Conservation (phyloP, 2,888 invertebrate genomes). For the Phaedon cochleariae region DNA sequence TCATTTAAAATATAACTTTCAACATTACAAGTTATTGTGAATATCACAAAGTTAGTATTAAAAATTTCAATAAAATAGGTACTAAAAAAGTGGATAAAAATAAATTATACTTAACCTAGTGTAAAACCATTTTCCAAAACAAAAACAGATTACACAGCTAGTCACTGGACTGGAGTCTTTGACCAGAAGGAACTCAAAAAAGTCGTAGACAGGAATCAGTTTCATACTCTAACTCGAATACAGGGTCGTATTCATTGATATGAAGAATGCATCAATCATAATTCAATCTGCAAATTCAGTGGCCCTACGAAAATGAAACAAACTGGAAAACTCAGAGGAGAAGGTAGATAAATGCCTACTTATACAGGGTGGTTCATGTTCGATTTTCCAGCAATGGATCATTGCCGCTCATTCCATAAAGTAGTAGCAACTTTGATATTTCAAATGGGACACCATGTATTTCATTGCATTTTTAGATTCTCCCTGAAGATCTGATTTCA, state of each 20-base stretch:
- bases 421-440: too few relatives aligned
- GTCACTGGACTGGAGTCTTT: slow-evolving; percentile 18
- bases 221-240: slow-evolving; percentile 14
- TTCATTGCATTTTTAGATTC: too few relatives aligned
- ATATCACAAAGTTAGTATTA: slow-evolving; percentile 41
- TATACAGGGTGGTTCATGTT: too few relatives aligned
- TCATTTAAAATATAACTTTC: slow-evolving; percentile 30
- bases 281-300: too few relatives aligned
- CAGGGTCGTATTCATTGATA: neutral
- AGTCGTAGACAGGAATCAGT: slow-evolving; percentile 15
- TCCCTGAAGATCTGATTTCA: too few relatives aligned
- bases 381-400: too few relatives aligned
- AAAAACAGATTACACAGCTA: slow-evolving; percentile 15
- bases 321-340: too few relatives aligned
- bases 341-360: too few relatives aligned
- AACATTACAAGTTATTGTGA: slow-evolving; percentile 32
- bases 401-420: too few relatives aligned
- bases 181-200: slow-evolving; percentile 13
- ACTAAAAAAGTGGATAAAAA: slow-evolving; percentile 27
- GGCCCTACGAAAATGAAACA: too few relatives aligned
- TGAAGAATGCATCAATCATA: too few relatives aligned
- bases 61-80: slow-evolving; percentile 30
- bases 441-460: too few relatives aligned
- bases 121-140: slow-evolving; percentile 22
- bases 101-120: slow-evolving; percentile 31